Evolutionary conservation across 1,140 invertebrate species (phyloP), one percentile per base, ranked within the genome.

Genomic region (Aphidius ervi): DNA sequence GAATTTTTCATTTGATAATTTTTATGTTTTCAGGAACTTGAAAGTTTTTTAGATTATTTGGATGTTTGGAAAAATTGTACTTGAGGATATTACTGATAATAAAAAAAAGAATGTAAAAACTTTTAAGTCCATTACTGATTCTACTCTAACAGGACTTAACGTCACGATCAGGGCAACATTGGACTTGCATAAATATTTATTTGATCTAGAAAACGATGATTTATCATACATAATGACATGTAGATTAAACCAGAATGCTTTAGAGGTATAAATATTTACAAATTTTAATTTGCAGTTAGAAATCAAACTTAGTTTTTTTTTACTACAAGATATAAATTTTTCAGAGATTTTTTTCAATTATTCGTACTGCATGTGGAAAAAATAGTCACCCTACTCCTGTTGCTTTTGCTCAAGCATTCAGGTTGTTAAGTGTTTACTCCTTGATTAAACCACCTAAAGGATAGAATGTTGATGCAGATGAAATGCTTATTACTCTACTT

Each of bases 361-460:
- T 62, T 46, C 20, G 66, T 4, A 47, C 56, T 43, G 46, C 47
- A 6, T 67, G 63, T 45, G 66, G 66, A 41, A 42, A 23, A 1
- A 60, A 63, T 40, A 63, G 65, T 16, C 59, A 67, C 10, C 66
- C 66, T 5, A 58, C 65, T 39, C 56, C 63, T 0, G 9, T 58
- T 23, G 43, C 62, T 10, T 67, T 65, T 42, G 58, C 53, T 5
- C 60, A 65, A 46, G 52, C 65, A 1, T 61, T 62, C 50, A 39
- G 60, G 8, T 47, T 65, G 6, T 10, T 65, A 9, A 46, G 31
- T n/a, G 39, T 62, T 4, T 65, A 65, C 48, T 67, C 66, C 1
- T 40, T 64, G 46, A 45, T 61, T 5, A 65, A 67, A 56, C 66
- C 66, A 37, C 57, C 56, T 9, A 67, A 58, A 50, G 66, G 66